Base-by-base conservation (phyloP, 2,113 vertebrate species). In the Neolamprologus falcicula region DNA sequence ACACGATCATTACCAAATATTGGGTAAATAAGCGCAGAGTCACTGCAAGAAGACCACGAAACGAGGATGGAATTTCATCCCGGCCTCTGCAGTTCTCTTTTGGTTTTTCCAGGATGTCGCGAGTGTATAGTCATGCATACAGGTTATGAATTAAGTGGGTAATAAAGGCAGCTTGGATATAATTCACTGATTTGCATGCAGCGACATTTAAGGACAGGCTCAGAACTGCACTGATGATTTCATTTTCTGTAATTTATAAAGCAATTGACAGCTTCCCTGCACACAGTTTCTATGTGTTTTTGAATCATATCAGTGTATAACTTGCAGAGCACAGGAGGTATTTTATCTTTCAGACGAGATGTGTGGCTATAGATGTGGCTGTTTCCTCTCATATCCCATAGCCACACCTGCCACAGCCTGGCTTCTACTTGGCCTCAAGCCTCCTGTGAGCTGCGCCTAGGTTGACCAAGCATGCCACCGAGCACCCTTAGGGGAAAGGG, bases 371-470 rank as follows among this genome's bases (percentile, higher is more conserved):
- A 87, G 47, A 76, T 90, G 92, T 80, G 93, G 89, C 93, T 92
- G 84, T 88, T 89, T 94, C 90, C 88, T 89, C 57, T 89, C 92
- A 85, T 90, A 87, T 94, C 83, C 90, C 90, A 80, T 78, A 87
- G 96, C 95, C 96, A 93, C 96, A 94, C 94, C 94, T 96, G 93
- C 95, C 95, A 94, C 94, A 94, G 93, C 79, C 53, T 40, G 85
- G 88, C 91, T 91, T 89, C 85, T 89, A 86, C 88, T 90, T 88
- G 89, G 92, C 94, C 93, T 95, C 92, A 93, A 93, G 88, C 73
- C 85, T 92, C 84, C 76, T 92, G 83, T 68, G 86, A 88, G 90
- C 88, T 87, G 88, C 7, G 83, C 33, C 92, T 93, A 92, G 91
- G 93, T 95, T 95, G 93, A 94, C 95, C 95, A 47, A 93, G 91